phyloP scores from a whole-genome alignment of 1,140 invertebrate species.

The Apis florea region DNA sequence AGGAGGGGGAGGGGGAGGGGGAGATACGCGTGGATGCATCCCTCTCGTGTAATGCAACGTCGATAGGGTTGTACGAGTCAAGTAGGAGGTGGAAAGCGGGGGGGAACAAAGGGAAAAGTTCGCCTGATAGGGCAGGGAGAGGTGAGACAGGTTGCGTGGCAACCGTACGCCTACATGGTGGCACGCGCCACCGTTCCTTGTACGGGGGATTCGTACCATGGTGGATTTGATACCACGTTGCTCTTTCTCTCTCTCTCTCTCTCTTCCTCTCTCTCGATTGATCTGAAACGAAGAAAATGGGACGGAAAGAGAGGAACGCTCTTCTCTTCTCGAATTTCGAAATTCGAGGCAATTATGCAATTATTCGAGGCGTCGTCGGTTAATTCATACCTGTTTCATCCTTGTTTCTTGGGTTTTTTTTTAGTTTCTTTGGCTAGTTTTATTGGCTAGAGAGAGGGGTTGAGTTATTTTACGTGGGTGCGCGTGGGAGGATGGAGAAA shows the following conservation, averaged over 20 bases:
- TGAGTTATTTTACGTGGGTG: no score
- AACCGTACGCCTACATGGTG: conserved; percentile 72
- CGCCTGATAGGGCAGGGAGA: conserved; percentile 52
- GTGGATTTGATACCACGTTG: not conserved
- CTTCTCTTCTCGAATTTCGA: no score
- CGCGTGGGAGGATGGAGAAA: no score
- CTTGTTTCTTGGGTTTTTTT: no score
- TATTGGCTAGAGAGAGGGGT: no score
- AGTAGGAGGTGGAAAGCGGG: not conserved
- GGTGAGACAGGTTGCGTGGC: conserved; percentile 69
- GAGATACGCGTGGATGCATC: conserved; percentile 29
- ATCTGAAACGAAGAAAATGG: no score
- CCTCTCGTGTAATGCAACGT: conserved; percentile 24
- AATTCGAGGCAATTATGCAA: conserved; percentile 33
- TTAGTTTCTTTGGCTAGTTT: no score
- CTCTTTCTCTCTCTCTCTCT: no score
- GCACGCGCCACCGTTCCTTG: conserved; percentile 64
- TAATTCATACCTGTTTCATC: no score
- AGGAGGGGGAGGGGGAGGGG: conserved; percentile 16
- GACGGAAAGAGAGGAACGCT: no score
- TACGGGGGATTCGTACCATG: conserved; percentile 3
- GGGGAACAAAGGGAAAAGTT: conserved; percentile 59
- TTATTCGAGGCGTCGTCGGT: no score
- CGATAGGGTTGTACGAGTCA: not conserved
- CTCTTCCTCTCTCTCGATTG: no score